Conservation (phyloP, 2,113 vertebrate species). For the Noctilio leporinus region DNA sequence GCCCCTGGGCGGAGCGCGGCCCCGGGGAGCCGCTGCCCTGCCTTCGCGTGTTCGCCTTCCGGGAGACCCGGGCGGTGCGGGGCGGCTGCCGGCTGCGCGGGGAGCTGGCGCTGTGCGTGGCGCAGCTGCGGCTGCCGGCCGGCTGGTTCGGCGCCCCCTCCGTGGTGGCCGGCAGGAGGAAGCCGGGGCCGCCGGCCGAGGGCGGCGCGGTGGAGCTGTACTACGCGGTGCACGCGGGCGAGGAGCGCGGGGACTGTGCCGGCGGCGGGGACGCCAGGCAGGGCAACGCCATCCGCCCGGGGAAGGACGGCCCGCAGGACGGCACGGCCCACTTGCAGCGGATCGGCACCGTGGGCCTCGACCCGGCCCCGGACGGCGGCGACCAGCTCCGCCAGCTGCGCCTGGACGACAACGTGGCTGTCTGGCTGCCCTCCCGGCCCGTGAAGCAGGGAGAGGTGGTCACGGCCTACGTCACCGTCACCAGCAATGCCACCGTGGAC, state of each 20-base stretch:
- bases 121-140: slow-evolving; percentile 80
- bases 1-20: slow-evolving; percentile 91
- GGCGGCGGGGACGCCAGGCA: slow-evolving; percentile 84
- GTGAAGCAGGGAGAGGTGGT: slow-evolving; percentile 89
- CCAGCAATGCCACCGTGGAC: slow-evolving; percentile 87
- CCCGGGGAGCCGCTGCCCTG: slow-evolving; percentile 84
- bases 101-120: slow-evolving; percentile 87
- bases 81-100: slow-evolving; percentile 84
- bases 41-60: slow-evolving; percentile 88
- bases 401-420: slow-evolving; percentile 86
- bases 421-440: slow-evolving; percentile 88
- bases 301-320: slow-evolving; percentile 83
- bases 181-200: slow-evolving; percentile 67
- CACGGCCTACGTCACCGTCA: slow-evolving; percentile 83
- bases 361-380: slow-evolving; percentile 77
- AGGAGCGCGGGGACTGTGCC: slow-evolving; percentile 81
- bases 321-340: slow-evolving; percentile 82
- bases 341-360: slow-evolving; percentile 86
- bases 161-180: slow-evolving; percentile 82
- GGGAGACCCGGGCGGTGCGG: slow-evolving; percentile 89
- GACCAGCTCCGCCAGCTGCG: slow-evolving; percentile 84
- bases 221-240: slow-evolving; percentile 83
- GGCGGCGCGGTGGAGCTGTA: slow-evolving; percentile 91
- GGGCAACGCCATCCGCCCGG: slow-evolving; percentile 84
- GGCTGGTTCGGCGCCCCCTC: slow-evolving; percentile 85